Base-by-base conservation (phyloP, 2,113 vertebrate genomes). In the Larimichthys crocea region DNA sequence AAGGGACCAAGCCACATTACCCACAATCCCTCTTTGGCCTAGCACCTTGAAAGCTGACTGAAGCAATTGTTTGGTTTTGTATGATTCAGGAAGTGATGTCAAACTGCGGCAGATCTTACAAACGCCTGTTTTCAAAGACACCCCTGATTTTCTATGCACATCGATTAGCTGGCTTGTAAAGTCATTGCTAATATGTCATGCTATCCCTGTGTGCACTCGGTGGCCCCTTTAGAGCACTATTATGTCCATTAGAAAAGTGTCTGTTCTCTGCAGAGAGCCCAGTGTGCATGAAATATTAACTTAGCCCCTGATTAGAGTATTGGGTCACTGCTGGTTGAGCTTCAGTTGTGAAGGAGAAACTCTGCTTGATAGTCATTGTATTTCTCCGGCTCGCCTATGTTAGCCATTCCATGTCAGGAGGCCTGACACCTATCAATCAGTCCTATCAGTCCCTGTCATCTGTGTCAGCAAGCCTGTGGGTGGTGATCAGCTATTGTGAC, bases 201-300 rank as follows among this genome's bases (percentile, higher is more conserved):
- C 88, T 78, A 82, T 78, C 66, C 76, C 80, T 20, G 11, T 5
- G 76, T 83, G 80, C 84, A 76, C 85, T 83, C 66, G 62, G 17
- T 42, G 24, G 82, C 79, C 80, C 80, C 82, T 83, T 70, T 56
- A 73, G 60, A 87, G 82, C 79, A 55, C 83, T 71, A 85, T 81
- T 88, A 77, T 60, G 61, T 87, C 90, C 91, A 90, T 93, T 92
- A 91, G 87, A 89, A 88, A 75, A 79, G 68, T 66, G 83, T 79
- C 64, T 85, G 29, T 61, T 77, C 42, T 46, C 59, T 59, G 79
- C 73, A 76, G 69, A 82, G 80, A 68, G 66, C 82, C 81, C n/a
- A 19, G 76, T 19, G 49, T 72, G 67, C 85, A 91, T 93, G 61
- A 88, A 92, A 92, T 92, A 93, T 90, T 91, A 91, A 93, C 52